Conservation (phyloP, 2,113 vertebrate genomes). For the Pristiophorus japonicus region DNA sequence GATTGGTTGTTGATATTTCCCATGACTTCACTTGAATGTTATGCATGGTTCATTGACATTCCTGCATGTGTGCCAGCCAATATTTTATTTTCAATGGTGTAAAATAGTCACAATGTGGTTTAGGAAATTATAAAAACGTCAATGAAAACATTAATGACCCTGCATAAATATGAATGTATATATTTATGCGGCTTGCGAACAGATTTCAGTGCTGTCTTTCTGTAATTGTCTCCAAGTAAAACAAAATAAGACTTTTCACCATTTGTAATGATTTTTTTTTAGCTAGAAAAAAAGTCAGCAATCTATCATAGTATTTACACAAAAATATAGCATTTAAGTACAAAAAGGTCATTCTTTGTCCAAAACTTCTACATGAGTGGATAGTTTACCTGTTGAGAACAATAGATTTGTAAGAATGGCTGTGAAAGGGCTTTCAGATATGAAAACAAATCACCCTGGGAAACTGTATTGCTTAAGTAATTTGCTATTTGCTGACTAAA, state of each 20-base stretch:
- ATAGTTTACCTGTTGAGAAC: not conserved
- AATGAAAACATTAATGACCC: not conserved
- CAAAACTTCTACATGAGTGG: not conserved
- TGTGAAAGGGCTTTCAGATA: slow-evolving; percentile 15
- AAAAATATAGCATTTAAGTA: not conserved
- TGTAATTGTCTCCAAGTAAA: not conserved
- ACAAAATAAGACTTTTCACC: not conserved
- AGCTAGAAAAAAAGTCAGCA: not conserved
- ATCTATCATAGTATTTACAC: too few relatives aligned
- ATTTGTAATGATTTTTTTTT: not conserved
- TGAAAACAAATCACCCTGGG: slow-evolving; percentile 1
- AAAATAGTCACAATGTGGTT: not conserved
- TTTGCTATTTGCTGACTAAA: not conserved
- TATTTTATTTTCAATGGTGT: not conserved
- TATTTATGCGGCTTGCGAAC: not conserved
- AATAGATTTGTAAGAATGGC: not conserved
- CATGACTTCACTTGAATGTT: not conserved
- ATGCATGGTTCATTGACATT: not conserved
- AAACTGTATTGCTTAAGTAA: not conserved
- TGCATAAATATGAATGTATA: not conserved
- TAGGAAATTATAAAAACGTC: not conserved
- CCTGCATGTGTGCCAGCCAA: too few relatives aligned
- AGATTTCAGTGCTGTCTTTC: not conserved
- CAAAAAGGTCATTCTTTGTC: not conserved
- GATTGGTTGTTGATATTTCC: slow-evolving; percentile 7